Base-by-base conservation (phyloP, 2,888 invertebrate genomes). In the Lochmaea capreae region DNA sequence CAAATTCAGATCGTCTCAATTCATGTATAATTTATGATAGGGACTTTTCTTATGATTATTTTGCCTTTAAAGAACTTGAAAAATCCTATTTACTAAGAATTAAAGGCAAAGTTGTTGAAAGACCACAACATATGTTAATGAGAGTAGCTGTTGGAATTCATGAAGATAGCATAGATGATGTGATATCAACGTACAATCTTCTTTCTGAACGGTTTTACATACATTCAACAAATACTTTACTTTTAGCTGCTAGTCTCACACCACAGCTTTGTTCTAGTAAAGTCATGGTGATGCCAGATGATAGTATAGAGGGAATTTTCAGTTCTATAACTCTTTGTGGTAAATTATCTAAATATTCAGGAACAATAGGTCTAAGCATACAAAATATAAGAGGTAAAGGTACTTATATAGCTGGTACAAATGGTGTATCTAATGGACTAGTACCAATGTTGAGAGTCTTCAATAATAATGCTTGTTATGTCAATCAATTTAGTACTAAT, bases 51-150 rank as follows among this genome's bases (percentile, higher is more conserved):
- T 99, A 98, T 88, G 97, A 97, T 85, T 99, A 97, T 86, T 99
- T 99, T 90, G 99, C 99, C 14, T 99, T 99, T 84, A 99, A 98
- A 90, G 99, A 99, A 0, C 88, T 99, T 69, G 99, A 99, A 84
- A 90, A 96, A 61, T 98, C 98, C 0, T 99, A 99, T 87, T 89
- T 99, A 78, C 88, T 99, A 73, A 97, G 95, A 88, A 95, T 98
- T 68, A 91, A 96, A 85, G 94, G 94, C 0, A 96, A 96, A 91
- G 94, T 98, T 66, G 97, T 92, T 1, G 99, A 99, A 87, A 91
- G 99, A 42, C 99, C 99, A 0, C 99, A 99, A 84, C 98, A 99
- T 83, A 96, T 99, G 98, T 88, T 99, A 72, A 99, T 99, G 99
- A 89, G 99, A 81, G 98, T 98, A 0, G 89, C 99, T 2, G 94